Base-by-base conservation (phyloP, 2,113 vertebrate species). In the Tricholaema leucomelas region DNA sequence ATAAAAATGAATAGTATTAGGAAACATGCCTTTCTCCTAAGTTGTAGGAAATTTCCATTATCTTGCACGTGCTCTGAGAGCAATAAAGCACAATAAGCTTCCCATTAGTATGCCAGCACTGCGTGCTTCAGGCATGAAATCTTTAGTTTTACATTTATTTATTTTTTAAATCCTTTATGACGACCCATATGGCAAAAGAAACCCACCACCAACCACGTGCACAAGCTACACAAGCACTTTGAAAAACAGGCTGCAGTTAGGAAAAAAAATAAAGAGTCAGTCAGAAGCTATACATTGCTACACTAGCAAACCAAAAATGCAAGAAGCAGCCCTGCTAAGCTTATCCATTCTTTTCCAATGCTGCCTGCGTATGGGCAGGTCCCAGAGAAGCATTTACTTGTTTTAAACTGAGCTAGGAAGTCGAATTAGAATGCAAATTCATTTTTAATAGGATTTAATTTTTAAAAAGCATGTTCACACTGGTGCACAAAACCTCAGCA, bases 1-100 rank as follows among this genome's bases (percentile, higher is more conserved):
- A 79, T 17, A 89, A 84, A 71, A 91, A 74, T 52, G 15, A 85
- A 60, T 6, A 66, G 8, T 36, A 71, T 83, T 94, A 85, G 64
- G 87, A 92, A 88, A 87, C 36, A 72, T 36, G 67, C 20, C 35
- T 76, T 73, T 36, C 33, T 76, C 16, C 52, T 10, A 89, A 79
- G 13, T 63, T 93, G 59, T 30, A 94, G 80, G 67, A 88, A 92
- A 92, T 85, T 89, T 85, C 87, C 35, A 89, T 92, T 89, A 82
- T 75, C 60, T 82, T 77, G 58, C 64, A 87, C 2, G 2, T 91
- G 91, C 60, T 91, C 78, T 69, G 61, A 91, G 58, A 92, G 61
- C 69, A 92, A 89, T 69, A 91, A 93, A 89, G 64, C 16, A 95
- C 79, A 87, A 85, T 81, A 87, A 91, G 61, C 81, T 85, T 82